Evolutionary conservation across 2,797 vertebrate species (phyloP), one percentile per base, ranked within the genome.

Genomic region (Urosaurus nigricauda): DNA sequence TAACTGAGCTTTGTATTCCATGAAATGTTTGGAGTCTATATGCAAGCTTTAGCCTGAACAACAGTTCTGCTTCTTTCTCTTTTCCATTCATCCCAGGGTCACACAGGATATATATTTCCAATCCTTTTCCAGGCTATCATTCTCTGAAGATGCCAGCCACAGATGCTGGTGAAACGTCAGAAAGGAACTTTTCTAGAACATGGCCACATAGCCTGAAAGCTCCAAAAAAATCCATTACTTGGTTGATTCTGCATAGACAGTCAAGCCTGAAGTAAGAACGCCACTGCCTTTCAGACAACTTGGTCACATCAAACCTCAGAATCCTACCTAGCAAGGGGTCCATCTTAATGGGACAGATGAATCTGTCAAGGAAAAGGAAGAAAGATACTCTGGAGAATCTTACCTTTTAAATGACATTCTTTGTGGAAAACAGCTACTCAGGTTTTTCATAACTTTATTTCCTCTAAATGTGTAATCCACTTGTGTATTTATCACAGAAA

Each of bases 401-500:
- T 51, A 11, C 7, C 0, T 35, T 32, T 68, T 51, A 77, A 75
- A 32, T 9, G 29, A 14, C 58, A 74, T 74, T 35, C 14, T 47
- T 65, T 78, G 37, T 87, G 35, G 26, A 80, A 58, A 24, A 37
- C 29, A 58, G 21, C 29, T 56, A 35, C 53, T 87, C 8, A 56
- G 4, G 24, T 81, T 7, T 87, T 68, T 29, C 65, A 11, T 29
- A 68, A 32, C 3, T 51, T 29, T 43, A 29, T 60, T 73, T 81
- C 37, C 68, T 1, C 21, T 86, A 16, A 24, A 65, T 60, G 17
- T n/a, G 3, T 79, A 70, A 81, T 60, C 37, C 9, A 43, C 11
- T 56, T 80, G 47, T 70, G 81, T 58, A 87, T n/a, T 81, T 81
- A 21, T 47, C 32, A 13, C n/a, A 51, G 32, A 73, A 60, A 81